A percentile compares a stretch with the other conserved stretches of the same genome.
Evolutionary conservation across 2,797 vertebrate species (phyloP).

Genomic region (Hapalemur alaotrensis): DNA sequence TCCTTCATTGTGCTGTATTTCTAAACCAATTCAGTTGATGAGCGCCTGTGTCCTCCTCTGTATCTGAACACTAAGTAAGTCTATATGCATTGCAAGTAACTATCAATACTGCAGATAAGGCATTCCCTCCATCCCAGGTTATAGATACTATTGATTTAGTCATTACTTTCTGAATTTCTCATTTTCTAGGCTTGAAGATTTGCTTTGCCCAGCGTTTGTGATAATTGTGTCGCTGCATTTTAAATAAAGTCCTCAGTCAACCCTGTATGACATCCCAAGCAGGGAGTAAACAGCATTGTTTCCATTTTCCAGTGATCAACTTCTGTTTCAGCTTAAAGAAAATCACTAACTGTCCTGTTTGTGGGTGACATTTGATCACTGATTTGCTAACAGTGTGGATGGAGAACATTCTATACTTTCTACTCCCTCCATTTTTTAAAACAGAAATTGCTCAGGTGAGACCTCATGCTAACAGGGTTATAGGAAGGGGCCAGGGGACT

Average conservation of each 20-base stretch:
- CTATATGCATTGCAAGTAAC: constrained; percentile 69
- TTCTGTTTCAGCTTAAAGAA: constrained; percentile 14
- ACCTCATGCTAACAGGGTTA: neutral
- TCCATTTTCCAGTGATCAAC: constrained; percentile 47
- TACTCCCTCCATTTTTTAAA: neutral
- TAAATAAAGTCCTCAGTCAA: constrained; percentile 72
- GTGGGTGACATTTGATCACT: neutral
- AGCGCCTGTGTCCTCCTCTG: neutral
- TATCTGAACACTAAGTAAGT: constrained; percentile 57
- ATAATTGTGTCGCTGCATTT: constrained; percentile 77
- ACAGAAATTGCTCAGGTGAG: neutral
- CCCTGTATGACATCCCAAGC: constrained; percentile 39
- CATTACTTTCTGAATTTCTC: constrained; percentile 80
- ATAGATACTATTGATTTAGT: constrained; percentile 81
- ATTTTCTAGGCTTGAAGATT: constrained; percentile 70
- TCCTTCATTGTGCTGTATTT: neutral
- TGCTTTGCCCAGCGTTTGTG: constrained; percentile 75
- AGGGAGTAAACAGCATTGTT: constrained; percentile 48
- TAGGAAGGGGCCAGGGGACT: neutral
- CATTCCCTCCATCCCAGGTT: constrained; percentile 53
- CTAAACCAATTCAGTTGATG: constrained; percentile 41
- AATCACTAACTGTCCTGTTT: constrained; percentile 20
- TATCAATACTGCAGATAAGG: constrained; percentile 73
- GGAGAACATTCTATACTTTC: neutral
- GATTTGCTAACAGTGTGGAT: neutral